phyloP scores from a whole-genome alignment of 2,888 invertebrate species.

The Tetragonisca angustula region DNA sequence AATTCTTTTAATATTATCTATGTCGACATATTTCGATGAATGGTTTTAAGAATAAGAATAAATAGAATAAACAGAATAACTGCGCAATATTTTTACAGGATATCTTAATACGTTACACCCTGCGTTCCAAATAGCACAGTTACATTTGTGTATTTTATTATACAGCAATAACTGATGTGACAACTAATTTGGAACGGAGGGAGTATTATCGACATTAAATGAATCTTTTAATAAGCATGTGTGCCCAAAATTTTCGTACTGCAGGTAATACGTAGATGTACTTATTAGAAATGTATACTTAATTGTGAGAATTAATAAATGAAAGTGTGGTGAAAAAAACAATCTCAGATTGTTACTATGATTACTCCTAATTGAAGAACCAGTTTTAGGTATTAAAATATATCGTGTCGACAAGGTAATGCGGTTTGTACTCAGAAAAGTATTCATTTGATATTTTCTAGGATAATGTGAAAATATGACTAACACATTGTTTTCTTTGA shows the following conservation, averaged over 20 bases:
- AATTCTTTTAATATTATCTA: not conserved
- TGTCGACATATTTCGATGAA: not conserved
- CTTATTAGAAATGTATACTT: not conserved
- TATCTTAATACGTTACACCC: not conserved
- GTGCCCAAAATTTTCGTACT: not conserved
- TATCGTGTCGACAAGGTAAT: not conserved
- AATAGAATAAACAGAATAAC: not conserved
- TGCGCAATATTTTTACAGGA: not conserved
- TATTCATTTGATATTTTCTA: not conserved
- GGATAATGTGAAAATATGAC: not conserved
- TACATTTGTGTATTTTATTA: too few relatives aligned
- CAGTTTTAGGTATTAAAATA: not conserved
- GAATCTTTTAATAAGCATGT: not conserved
- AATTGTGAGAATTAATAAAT: not conserved
- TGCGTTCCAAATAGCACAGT: too few relatives aligned
- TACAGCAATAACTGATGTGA: too few relatives aligned
- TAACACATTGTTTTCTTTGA: not conserved
- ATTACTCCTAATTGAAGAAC: not conserved
- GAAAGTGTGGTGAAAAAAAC: not conserved
- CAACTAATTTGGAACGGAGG: too few relatives aligned
- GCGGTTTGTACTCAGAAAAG: not conserved
- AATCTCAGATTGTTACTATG: not conserved
- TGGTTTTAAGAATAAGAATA: not conserved
- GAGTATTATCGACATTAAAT: not conserved
- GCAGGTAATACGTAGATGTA: not conserved